These are phyloP conservation scores for Phrynocephalus forsythii DNA, from an alignment of 2,797 vertebrate species.

Conservation along the genomic window DNA sequence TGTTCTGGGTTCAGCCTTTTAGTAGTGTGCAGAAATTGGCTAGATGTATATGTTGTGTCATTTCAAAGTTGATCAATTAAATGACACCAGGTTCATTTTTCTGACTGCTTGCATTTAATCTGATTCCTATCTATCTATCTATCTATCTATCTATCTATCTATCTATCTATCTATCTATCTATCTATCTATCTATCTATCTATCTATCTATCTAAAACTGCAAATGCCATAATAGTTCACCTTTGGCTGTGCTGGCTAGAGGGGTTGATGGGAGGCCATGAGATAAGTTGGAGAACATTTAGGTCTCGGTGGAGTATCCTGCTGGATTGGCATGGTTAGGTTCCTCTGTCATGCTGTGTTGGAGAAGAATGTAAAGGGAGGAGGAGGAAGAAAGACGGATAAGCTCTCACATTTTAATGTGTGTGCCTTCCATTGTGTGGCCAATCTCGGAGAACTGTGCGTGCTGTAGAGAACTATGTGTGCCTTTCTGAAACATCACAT, in stretches of 20 bases:
- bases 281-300: background rate
- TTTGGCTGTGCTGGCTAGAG: background rate
- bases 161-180: too few relatives aligned
- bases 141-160: too few relatives aligned
- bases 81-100: background rate
- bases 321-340: background rate
- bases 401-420: background rate
- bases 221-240: background rate
- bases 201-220: too few relatives aligned
- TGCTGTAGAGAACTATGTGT: background rate
- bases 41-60: background rate
- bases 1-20: background rate
- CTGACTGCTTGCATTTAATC: conserved; percentile 10
- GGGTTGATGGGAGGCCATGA: background rate
- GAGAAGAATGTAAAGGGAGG: background rate
- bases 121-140: background rate
- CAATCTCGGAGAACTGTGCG: background rate
- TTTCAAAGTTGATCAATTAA: background rate
- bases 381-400: background rate
- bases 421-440: background rate
- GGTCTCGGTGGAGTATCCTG: background rate
- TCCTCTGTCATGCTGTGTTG: background rate
- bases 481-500: background rate
- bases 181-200: too few relatives aligned
- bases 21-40: conserved; percentile 8